A percentile compares a stretch with the other conserved stretches of the same genome.
These are phyloP conservation scores for Fabriciana adippe DNA, from an alignment of 2,888 invertebrate genomes.

Conservation along the genomic window DNA sequence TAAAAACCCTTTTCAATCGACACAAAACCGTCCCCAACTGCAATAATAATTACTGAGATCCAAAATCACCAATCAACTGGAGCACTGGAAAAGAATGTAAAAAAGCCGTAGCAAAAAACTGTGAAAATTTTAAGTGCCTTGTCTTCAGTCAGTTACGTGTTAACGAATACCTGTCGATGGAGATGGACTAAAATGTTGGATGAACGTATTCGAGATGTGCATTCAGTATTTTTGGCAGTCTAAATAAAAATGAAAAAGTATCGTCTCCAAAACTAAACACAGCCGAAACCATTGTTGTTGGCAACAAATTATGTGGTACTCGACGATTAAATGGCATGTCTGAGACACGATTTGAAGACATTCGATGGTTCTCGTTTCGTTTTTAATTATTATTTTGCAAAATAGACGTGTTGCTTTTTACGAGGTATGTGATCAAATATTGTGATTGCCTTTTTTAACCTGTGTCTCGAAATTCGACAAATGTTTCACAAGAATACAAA, in stretches of 20 bases:
- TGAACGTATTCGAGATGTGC: constrained; percentile 35
- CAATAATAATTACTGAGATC: constrained; percentile 25
- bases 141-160: constrained; percentile 46
- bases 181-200: constrained; percentile 61
- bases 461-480: no score
- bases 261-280: background rate
- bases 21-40: constrained; percentile 17
- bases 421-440: no score
- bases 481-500: no score
- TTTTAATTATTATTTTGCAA: background rate
- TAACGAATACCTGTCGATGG: constrained; percentile 67
- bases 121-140: constrained; percentile 24
- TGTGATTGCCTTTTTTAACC: no score
- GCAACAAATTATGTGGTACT: constrained; percentile 12
- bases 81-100: constrained; percentile 17
- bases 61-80: constrained; percentile 25
- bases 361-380: background rate
- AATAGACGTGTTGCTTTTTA: no score
- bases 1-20: constrained; percentile 14
- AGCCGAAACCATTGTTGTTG: constrained; percentile 1
- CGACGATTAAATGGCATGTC: background rate
- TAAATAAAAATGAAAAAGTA: background rate
- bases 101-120: constrained; percentile 16
- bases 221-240: constrained; percentile 1
- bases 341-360: constrained; percentile 4